Conservation (phyloP, 2,113 vertebrate species). For the Podarcis cretensis region DNA sequence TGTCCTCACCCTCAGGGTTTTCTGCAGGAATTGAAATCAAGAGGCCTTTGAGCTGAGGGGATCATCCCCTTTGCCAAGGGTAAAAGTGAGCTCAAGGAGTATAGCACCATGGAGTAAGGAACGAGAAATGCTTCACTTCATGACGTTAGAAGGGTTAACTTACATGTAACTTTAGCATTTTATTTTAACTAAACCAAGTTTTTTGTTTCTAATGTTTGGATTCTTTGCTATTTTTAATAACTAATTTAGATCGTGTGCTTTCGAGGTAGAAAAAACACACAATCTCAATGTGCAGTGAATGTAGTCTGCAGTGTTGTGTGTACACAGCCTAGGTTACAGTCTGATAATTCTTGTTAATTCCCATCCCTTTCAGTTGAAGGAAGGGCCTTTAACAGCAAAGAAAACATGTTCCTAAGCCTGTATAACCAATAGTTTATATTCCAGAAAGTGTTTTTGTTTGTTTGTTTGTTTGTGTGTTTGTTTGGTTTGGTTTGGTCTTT, state of each 20-base stretch:
- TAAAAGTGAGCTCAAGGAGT: not conserved
- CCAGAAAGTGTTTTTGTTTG: not conserved
- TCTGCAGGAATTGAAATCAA: not conserved
- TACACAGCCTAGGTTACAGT: not conserved
- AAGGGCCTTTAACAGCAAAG: constrained; percentile 15
- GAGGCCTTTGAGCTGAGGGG: not conserved
- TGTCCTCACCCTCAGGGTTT: not conserved
- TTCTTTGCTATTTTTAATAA: too few species aligned
- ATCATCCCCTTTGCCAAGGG: too few species aligned
- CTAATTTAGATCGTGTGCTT: too few species aligned
- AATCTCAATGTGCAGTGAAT: too few species aligned
- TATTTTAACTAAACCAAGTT: too few species aligned
- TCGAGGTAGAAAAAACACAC: too few species aligned
- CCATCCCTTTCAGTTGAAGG: not conserved
- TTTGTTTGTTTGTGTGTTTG: too few species aligned
- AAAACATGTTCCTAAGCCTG: constrained; percentile 29
- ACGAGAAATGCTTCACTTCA: not conserved
- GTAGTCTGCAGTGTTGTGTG: too few species aligned
- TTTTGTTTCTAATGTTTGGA: too few species aligned
- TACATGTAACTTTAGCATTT: not conserved
- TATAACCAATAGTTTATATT: constrained; percentile 12
- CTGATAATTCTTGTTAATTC: not conserved
- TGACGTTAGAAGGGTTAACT: not conserved
- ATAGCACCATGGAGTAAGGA: too few species aligned
- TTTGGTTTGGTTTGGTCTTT: not conserved